Base-by-base conservation (phyloP, 2,888 invertebrate genomes). In the Thereva unica region DNA sequence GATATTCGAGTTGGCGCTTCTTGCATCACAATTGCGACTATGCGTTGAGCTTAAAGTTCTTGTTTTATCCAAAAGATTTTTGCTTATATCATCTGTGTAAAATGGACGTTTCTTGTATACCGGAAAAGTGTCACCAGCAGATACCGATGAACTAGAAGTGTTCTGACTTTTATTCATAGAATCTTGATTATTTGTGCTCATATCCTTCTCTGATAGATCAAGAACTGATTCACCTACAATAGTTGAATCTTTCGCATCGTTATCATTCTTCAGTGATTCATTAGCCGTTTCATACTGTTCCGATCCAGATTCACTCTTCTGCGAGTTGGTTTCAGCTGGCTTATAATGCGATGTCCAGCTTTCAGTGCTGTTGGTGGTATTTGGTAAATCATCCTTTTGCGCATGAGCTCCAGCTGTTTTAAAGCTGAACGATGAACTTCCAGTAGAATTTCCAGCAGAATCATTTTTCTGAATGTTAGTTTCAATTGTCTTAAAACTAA, bases 251-350 rank as follows among this genome's bases (percentile, higher is more conserved):
- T 23, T 1, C 23, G 23, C 37, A 12, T 35, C 74, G 66, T 66
- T 71, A 71, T 38, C 71, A 69, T 65, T 71, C 71, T 8, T 71
- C 65, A 35, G 6, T 3, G 76, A 74, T 45, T 75, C 77, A 41
- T 76, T 74, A 3, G 79, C 80, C 0, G 78, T 78, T 41, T 78
- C 77, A 67, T 79, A 80, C 55, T 74, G 74, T 41, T 66, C 69
- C 3, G 77, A 77, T 4, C 76, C 57, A n/a, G 73, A 74, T 42
- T 67, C 73, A 3, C 23, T 37, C 2, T 38, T 34, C 34, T 41
- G 23, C 23, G 23, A 23, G 2, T 23, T 23, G 1, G 23, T 23
- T 23, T 23, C 23, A 23, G 23, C 23, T 23, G 23, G 23, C 2
- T 23, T 23, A 23, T 23, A 23, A 23, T 23, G 23, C 23, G 23